Percentiles rank a stretch among this genome's conserved stretches.
These are phyloP conservation scores for Molossus alvarezi DNA, from an alignment of 2,797 vertebrate species.

Conservation along the genomic window DNA sequence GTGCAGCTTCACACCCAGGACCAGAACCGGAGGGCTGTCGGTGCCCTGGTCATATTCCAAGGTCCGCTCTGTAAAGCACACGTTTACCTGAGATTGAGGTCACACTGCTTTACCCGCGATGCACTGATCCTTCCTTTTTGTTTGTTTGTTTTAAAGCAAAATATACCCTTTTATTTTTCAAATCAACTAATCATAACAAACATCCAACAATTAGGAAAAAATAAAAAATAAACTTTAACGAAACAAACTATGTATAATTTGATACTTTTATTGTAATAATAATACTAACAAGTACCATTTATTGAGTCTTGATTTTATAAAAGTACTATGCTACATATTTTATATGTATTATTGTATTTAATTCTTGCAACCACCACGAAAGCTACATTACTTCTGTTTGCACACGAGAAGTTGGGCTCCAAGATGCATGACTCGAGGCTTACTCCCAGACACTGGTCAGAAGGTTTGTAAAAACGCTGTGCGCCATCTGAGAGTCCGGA, in stretches of 20 bases:
- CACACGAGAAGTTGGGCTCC: neutral
- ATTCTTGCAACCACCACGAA: neutral
- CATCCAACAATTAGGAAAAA: constrained; percentile 12
- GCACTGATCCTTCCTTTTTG: neutral
- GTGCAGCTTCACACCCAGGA: neutral
- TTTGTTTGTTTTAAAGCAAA: constrained; percentile 35
- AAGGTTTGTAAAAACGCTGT: neutral
- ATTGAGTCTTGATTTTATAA: neutral
- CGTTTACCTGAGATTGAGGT: neutral
- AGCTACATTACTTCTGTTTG: neutral
- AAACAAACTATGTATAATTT: neutral
- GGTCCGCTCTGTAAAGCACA: neutral
- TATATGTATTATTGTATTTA: neutral
- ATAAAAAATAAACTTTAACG: constrained; percentile 5
- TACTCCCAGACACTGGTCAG: neutral
- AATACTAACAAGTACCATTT: neutral
- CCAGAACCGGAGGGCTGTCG: neutral
- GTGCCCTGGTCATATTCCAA: neutral
- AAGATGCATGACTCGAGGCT: neutral
- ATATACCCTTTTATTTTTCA: neutral
- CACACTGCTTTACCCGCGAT: neutral
- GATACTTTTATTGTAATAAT: neutral
- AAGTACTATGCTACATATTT: neutral
- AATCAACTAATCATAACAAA: constrained; percentile 1
- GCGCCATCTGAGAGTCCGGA: neutral